These are phyloP conservation scores for Cheilosia soror DNA, from an alignment of 2,888 invertebrate genomes.

Conservation along the genomic window DNA sequence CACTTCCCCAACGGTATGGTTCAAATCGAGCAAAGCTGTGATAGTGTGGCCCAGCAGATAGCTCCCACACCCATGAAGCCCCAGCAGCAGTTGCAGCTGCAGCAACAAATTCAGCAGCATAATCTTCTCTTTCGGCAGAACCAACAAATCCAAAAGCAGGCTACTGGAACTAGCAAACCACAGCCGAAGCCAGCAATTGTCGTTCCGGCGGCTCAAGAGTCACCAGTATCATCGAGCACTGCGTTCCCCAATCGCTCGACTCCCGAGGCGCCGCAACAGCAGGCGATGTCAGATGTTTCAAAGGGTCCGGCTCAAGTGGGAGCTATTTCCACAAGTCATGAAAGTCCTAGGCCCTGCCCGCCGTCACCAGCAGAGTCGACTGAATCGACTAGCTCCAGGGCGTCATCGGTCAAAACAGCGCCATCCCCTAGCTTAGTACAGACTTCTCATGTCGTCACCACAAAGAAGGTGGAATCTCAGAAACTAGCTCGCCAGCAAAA, in stretches of 20 bases:
- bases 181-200: constrained; percentile 79
- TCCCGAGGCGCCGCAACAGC: constrained; percentile 76
- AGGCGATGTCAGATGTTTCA: constrained; percentile 79
- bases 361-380: constrained; percentile 85
- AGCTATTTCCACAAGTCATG: constrained; percentile 92
- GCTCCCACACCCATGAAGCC: constrained; percentile 75
- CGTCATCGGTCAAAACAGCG: constrained; percentile 73
- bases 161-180: constrained; percentile 44
- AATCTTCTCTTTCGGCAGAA: constrained; percentile 78
- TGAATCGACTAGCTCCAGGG: constrained; percentile 77
- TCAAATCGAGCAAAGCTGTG: constrained; percentile 78
- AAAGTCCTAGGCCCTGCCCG: constrained; percentile 88
- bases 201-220: constrained; percentile 83
- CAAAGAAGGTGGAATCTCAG: constrained; percentile 72
- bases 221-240: constrained; percentile 81
- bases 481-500: constrained; percentile 73
- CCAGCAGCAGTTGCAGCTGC: constrained; percentile 78
- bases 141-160: constrained; percentile 74
- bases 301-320: constrained; percentile 92
- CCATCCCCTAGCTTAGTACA: constrained; percentile 72
- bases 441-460: constrained; percentile 44
- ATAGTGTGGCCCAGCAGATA: constrained; percentile 66
- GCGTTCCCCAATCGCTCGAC: constrained; percentile 76
- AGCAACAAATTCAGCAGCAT: constrained; percentile 80
- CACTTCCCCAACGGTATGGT: constrained; percentile 79